Percentiles rank a stretch among this genome's conserved stretches.
These are phyloP conservation scores for Macquaria australasica DNA, from an alignment of 2,113 vertebrate genomes.

Conservation along the genomic window DNA sequence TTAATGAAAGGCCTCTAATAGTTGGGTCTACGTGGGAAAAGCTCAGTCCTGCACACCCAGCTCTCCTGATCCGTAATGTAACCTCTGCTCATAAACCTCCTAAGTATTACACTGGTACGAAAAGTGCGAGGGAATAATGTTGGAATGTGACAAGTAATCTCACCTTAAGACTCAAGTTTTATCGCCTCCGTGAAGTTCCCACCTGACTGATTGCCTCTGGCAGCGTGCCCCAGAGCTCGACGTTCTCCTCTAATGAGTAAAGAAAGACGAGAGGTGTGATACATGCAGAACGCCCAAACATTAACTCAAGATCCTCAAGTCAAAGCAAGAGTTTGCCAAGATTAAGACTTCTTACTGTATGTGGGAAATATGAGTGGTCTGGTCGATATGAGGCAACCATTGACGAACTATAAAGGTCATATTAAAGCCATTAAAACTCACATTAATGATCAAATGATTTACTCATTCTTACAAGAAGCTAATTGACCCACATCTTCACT, in stretches of 20 bases:
- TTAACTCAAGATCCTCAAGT: background rate
- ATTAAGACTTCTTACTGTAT: background rate
- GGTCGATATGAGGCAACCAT: background rate
- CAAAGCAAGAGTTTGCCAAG: background rate
- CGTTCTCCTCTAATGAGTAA: constrained; percentile 31
- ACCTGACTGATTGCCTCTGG: constrained; percentile 42
- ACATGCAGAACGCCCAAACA: constrained; percentile 2
- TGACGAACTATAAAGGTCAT: background rate
- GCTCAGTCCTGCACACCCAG: background rate
- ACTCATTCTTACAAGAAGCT: background rate
- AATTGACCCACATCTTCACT: background rate
- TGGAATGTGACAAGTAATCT: constrained; percentile 47
- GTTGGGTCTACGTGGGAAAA: background rate
- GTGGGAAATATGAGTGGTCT: background rate
- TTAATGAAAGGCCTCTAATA: background rate
- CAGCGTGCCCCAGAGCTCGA: background rate
- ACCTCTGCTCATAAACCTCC: constrained; percentile 15
- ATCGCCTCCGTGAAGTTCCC: constrained; percentile 35
- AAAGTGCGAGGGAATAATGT: constrained; percentile 36
- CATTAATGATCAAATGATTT: background rate
- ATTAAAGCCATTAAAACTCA: background rate
- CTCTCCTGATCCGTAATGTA: constrained; percentile 9
- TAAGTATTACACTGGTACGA: background rate
- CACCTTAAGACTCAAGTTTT: constrained; percentile 50
- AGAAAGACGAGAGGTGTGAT: constrained; percentile 18